Base-by-base conservation (phyloP, 2,888 invertebrate species). In the Apodemia duryi region DNA sequence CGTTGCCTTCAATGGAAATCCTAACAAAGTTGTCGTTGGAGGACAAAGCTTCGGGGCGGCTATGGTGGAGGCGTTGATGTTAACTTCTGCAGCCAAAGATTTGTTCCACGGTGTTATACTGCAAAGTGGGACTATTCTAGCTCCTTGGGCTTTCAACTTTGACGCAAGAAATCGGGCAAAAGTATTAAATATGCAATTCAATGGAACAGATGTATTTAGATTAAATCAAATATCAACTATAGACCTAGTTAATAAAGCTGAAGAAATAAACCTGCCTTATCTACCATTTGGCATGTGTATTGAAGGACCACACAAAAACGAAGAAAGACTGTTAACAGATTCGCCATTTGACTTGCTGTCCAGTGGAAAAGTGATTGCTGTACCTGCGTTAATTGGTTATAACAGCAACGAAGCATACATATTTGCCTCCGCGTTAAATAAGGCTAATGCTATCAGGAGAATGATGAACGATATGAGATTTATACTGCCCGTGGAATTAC, bases 1-100 rank as follows among this genome's bases (percentile, higher is more conserved):
- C 6, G 76, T 84, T 1, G 91, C 90, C 0, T 91, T 91, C 65
- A 78, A 81, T 66, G 91, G 91, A n/a, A 84, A 86, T 66, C 79
- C 91, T 2, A 72, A 82, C 3, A 82, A 79, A 65, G 82, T 90
- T 1, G 79, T 86, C 5, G 67, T 88, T 6, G 91, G 77, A 0
- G 91, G 91, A 1, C 88, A 91, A 67, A 75, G 91, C 28, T 81
- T 86, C 43, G 91, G 85, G 9, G 91, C 90, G 0, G 88, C 91
- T 0, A 82, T 90, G 67, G 84, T 83, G 0, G 90, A 91, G 69
- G 81, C 83, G 1, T 66, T 89, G 11, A 73, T 78, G 51, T 65
- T 91, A 2, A 82, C 85, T 0, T 74, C 81, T 1, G 82, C 81
- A 77, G 78, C 82, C 0, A 69, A 73, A 41, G 84, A 79, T 1